phyloP scores from a whole-genome alignment of 2,797 vertebrate genomes.

The Etheostoma nigrum region DNA sequence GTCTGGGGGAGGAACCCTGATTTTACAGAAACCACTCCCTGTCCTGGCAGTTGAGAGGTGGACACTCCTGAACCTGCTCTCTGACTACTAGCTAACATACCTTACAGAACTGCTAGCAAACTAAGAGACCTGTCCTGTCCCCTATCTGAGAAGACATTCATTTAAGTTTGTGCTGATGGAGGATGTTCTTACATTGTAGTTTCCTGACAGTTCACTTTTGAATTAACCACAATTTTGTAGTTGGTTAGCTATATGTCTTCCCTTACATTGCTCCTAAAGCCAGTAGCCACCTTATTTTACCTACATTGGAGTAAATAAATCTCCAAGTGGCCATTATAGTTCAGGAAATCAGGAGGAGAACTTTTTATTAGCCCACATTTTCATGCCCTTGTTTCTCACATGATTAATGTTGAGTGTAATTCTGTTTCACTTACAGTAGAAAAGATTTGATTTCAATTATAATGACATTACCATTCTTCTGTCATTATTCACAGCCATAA shows the following conservation, averaged over 20 bases:
- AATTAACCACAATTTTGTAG: neutral
- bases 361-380: slow-evolving; percentile 1
- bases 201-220: neutral
- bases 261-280: neutral
- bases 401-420: slow-evolving; percentile 43
- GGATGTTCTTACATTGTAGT: neutral
- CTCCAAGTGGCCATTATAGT: neutral
- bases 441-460: slow-evolving; percentile 77
- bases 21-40: slow-evolving; percentile 27
- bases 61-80: slow-evolving; percentile 29
- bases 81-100: slow-evolving; percentile 25
- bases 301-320: slow-evolving; percentile 20
- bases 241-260: neutral
- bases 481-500: slow-evolving; percentile 80
- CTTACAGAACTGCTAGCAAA: slow-evolving; percentile 14
- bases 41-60: slow-evolving; percentile 15
- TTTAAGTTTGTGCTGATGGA: neutral
- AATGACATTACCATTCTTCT: slow-evolving; percentile 86
- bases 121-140: slow-evolving; percentile 37
- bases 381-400: slow-evolving; percentile 12
- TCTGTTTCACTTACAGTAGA: slow-evolving; percentile 30
- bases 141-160: slow-evolving; percentile 2
- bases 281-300: neutral
- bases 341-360: neutral
- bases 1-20: slow-evolving; percentile 24